Percentiles rank a stretch among this genome's conserved stretches.
phyloP scores from a whole-genome alignment of 2,888 invertebrate species.

The Amblyteles armatorius region DNA sequence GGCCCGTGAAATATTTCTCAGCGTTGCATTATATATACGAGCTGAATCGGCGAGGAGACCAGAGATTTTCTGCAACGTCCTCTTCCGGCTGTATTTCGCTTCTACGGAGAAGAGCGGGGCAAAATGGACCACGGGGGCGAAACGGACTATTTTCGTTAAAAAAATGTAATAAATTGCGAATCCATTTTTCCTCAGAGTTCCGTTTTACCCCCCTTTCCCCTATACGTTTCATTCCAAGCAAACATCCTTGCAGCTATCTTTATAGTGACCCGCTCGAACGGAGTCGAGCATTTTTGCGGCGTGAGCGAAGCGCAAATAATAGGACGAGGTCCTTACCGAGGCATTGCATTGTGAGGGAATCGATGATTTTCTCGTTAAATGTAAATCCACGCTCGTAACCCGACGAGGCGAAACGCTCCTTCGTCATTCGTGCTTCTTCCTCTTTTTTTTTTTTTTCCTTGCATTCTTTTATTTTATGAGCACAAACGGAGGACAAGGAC shows the following conservation, averaged over 20 bases:
- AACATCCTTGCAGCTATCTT: not conserved
- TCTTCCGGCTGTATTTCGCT: slow-evolving; percentile 16
- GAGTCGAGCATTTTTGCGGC: not conserved
- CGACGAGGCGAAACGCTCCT: slow-evolving; percentile 36
- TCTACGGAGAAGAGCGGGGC: not conserved
- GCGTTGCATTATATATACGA: slow-evolving; percentile 37
- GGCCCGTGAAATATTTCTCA: slow-evolving; percentile 44
- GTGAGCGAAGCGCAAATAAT: slow-evolving; percentile 32
- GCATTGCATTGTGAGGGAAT: slow-evolving; percentile 21
- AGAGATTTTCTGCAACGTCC: slow-evolving; percentile 38
- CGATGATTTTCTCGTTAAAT: slow-evolving; percentile 56
- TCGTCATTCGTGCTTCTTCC: slow-evolving; percentile 39
- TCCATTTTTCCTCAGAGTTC: not conserved
- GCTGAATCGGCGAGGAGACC: slow-evolving; percentile 5
- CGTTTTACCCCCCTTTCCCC: too few relatives aligned
- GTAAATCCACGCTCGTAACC: slow-evolving; percentile 37
- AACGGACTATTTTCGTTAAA: too few relatives aligned
- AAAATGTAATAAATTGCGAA: not conserved
- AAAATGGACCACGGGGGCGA: too few relatives aligned
- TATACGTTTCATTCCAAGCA: too few relatives aligned
- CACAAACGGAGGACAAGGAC: slow-evolving; percentile 45
- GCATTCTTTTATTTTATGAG: slow-evolving; percentile 22
- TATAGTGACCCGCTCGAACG: not conserved
- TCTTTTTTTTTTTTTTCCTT: slow-evolving; percentile 36
- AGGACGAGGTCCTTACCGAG: slow-evolving; percentile 38